A percentile compares a stretch with the other conserved stretches of the same genome.
Conservation (phyloP, 1,140 invertebrate genomes). For the Cydia strobilella region DNA sequence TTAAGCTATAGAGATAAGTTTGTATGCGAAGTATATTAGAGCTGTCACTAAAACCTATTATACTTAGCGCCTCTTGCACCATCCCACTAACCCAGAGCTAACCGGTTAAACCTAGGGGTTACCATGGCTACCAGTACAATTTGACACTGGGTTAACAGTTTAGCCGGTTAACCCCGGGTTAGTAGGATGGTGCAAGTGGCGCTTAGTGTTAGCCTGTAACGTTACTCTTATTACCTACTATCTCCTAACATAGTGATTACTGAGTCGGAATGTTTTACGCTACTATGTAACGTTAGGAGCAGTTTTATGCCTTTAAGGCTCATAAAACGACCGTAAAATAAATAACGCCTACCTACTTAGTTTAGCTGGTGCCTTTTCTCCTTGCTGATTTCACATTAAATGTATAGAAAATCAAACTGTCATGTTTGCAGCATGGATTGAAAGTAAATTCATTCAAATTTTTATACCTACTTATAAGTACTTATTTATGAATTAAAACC, state of each 20-base stretch:
- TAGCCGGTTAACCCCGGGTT: too few relatives aligned
- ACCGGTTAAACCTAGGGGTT: too few relatives aligned
- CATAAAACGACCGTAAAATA: conserved; percentile 2
- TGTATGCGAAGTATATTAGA: too few relatives aligned
- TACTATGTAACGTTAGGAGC: conserved; percentile 11
- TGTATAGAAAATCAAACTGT: not conserved
- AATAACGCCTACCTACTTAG: not conserved
- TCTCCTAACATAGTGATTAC: conserved; percentile 6
- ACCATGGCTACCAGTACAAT: too few relatives aligned
- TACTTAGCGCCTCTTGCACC: too few relatives aligned
- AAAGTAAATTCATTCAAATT: not conserved
- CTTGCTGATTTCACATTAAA: not conserved
- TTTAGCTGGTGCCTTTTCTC: not conserved
- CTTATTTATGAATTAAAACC: too few relatives aligned
- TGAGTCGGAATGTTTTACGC: not conserved
- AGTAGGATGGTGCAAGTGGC: too few relatives aligned
- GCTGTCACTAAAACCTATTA: not conserved
- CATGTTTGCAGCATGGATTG: not conserved
- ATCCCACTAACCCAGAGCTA: too few relatives aligned
- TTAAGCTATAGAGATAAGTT: too few relatives aligned
- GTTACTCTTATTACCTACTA: not conserved
- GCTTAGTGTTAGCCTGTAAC: not conserved
- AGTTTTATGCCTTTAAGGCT: conserved; percentile 11
- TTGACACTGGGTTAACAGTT: too few relatives aligned
- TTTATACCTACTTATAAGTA: too few relatives aligned